phyloP scores from a whole-genome alignment of 2,888 invertebrate genomes.

The Ectemnius cavifrons region DNA sequence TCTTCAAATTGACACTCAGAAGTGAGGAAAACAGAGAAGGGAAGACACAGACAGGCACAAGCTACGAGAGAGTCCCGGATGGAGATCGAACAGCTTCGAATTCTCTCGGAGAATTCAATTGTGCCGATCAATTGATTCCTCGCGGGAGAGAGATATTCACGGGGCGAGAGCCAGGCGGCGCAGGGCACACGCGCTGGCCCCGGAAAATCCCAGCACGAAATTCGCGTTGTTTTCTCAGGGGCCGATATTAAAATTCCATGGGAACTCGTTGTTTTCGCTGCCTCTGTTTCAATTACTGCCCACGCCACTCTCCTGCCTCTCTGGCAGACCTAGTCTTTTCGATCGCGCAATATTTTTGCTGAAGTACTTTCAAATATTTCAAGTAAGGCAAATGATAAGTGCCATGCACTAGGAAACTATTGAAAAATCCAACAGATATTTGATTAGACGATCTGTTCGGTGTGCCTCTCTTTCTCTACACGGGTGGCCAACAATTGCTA shows the following conservation, averaged over 20 bases:
- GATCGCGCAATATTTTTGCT: too few species aligned
- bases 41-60: background rate
- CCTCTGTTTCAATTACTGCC: slow-evolving; percentile 31
- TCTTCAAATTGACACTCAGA: background rate
- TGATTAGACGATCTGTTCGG: too few species aligned
- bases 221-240: slow-evolving; percentile 17
- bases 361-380: too few species aligned
- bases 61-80: background rate
- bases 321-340: too few species aligned
- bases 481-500: too few species aligned
- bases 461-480: too few species aligned
- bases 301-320: background rate
- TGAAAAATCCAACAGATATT: too few species aligned
- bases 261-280: slow-evolving; percentile 1
- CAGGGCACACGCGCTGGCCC: background rate
- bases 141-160: slow-evolving; percentile 19
- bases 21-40: background rate
- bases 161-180: too few species aligned
- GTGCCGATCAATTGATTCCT: slow-evolving; percentile 46
- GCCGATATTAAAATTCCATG: slow-evolving; percentile 33
- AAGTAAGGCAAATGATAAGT: too few species aligned
- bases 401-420: too few species aligned
- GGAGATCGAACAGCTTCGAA: slow-evolving; percentile 2
- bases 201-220: slow-evolving; percentile 3
- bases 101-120: slow-evolving; percentile 41